Conservation (phyloP, 2,113 vertebrate genomes). For the Illadopsis cleaveri region DNA sequence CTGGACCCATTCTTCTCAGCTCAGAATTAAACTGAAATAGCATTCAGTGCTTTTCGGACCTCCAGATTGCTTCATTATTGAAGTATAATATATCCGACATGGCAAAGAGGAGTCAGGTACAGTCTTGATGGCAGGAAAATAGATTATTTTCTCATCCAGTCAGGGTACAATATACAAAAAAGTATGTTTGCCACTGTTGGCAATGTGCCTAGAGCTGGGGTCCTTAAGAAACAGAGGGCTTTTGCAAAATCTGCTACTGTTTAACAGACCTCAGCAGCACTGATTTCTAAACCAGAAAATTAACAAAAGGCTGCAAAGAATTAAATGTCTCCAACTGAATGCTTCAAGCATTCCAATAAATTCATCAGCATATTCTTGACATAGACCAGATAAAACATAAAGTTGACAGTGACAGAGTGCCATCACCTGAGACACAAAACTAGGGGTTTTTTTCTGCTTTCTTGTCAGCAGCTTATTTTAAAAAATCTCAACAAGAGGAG, state of each 20-base stretch:
- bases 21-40: neutral
- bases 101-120: neutral
- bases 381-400: neutral
- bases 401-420: neutral
- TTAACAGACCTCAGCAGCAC: neutral
- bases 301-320: neutral
- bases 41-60: neutral
- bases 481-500: neutral
- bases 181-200: rapidly evolving
- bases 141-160: neutral
- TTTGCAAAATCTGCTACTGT: neutral
- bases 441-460: neutral
- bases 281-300: neutral
- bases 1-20: neutral
- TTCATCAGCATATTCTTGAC: neutral
- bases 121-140: neutral
- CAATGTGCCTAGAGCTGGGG: neutral
- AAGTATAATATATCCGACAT: neutral
- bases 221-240: neutral
- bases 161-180: neutral
- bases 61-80: neutral
- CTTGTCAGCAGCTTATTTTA: neutral
- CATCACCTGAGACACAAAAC: neutral
- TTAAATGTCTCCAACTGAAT: neutral
- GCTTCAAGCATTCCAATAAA: neutral